Conservation (phyloP, 2,113 vertebrate species). For the Nothobranchius furzeri region DNA sequence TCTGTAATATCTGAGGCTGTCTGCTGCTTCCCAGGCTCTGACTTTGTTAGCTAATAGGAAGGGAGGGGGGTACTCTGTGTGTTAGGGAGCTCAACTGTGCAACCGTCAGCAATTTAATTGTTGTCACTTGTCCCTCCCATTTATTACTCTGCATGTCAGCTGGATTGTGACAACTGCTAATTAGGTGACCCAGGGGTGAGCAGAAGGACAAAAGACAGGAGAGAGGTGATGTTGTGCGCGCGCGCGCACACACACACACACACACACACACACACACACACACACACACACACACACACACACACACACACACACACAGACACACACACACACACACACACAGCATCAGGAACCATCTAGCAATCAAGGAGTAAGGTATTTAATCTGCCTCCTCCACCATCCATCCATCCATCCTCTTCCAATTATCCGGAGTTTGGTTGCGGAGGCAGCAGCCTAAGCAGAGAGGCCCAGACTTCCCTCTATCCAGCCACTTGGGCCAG, state of each 20-base stretch:
- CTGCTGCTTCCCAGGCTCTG: conserved; percentile 23
- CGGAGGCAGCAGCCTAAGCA: too few species aligned
- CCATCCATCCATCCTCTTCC: too few species aligned
- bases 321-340: conserved; percentile 1
- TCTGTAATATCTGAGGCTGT: conserved; percentile 16
- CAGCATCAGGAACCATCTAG: conserved; percentile 14
- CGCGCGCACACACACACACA: too few species aligned
- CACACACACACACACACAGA: too few species aligned
- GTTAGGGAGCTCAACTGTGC: conserved; percentile 29
- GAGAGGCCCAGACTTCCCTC: too few species aligned
- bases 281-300: background rate
- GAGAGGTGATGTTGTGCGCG: too few species aligned
- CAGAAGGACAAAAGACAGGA: conserved; percentile 14
- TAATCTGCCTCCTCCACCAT: too few species aligned
- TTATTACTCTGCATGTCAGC: conserved; percentile 30
- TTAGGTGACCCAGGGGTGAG: conserved; percentile 34
- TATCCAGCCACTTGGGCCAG: too few species aligned
- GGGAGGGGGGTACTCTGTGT: conserved; percentile 39
- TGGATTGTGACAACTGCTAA: conserved; percentile 37
- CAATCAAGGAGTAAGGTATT: too few species aligned
- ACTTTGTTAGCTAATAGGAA: background rate
- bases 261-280: too few species aligned
- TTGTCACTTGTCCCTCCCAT: conserved; percentile 26
- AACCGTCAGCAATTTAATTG: conserved; percentile 58
- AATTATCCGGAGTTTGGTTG: too few species aligned